phyloP scores from a whole-genome alignment of 1,140 invertebrate genomes.

The Caenorhabditis brenneri region DNA sequence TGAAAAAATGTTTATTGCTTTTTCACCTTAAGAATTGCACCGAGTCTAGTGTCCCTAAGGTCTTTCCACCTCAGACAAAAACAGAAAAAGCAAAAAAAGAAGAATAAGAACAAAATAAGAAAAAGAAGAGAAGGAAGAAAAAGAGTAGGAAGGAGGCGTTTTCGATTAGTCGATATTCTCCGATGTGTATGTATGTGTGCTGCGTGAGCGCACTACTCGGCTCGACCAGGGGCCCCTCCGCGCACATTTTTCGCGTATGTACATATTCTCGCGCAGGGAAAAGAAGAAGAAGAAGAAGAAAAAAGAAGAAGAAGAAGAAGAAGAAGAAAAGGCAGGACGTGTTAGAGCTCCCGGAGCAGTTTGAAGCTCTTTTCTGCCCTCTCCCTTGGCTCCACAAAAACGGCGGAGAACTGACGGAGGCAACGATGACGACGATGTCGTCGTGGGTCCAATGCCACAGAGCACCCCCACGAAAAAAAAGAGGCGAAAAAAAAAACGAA shows the following conservation, averaged over 20 bases:
- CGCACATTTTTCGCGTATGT: slow-evolving; percentile 43
- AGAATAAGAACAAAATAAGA: neutral
- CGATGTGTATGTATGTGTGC: slow-evolving; percentile 18
- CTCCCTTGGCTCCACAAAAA: slow-evolving; percentile 24
- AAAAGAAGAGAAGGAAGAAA: neutral
- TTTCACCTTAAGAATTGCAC: too few species aligned
- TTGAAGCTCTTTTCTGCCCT: slow-evolving; percentile 25
- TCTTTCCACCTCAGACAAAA: neutral
- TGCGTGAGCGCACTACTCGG: slow-evolving; percentile 21
- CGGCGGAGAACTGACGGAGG: neutral
- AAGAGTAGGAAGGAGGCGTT: slow-evolving; percentile 20
- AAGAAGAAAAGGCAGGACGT: slow-evolving; percentile 26
- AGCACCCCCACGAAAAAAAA: too few species aligned
- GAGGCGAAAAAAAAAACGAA: neutral
- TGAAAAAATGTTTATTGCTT: too few species aligned
- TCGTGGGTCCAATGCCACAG: neutral
- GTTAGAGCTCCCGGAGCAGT: slow-evolving; percentile 38
- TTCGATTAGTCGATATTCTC: slow-evolving; percentile 42
- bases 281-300: neutral
- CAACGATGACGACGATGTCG: neutral
- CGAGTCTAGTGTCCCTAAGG: too few species aligned
- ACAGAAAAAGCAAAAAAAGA: neutral
- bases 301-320: neutral
- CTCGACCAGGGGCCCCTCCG: slow-evolving; percentile 9
- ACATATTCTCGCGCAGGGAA: slow-evolving; percentile 14